Base-by-base conservation (phyloP, 2,888 invertebrate species). In the Acanthosoma haemorrhoidale region DNA sequence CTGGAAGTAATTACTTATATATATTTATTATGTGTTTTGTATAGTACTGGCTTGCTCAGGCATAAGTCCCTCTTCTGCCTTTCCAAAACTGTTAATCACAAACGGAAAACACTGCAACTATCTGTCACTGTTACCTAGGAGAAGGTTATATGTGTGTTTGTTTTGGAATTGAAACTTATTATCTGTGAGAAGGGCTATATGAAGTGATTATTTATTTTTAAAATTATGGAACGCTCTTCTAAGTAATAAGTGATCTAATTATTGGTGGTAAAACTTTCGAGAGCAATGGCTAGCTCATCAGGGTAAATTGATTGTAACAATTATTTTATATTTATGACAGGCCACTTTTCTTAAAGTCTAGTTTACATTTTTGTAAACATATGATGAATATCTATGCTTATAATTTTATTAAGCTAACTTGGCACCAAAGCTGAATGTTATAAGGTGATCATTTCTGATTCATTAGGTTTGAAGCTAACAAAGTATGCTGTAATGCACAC, bases 401-500 rank as follows among this genome's bases (percentile, higher is more conserved):
- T 36, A 36, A 36, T 9, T 36, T 9, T 36, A 13, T 36, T 36
- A 9, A 9, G 8, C n/a, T n/a, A n/a, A n/a, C 18, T 1, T 34
- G 25, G 43, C 2, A 16, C 9, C 5, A 8, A 18, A 8, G 3
- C 1, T 13, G 1, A 16, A 18, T 18, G 13, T 9, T 39, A 13
- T 18, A 21, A 21, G 13, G 18, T 36, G 15, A 32, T 31, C 41
- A 31, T 63, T 67, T 66, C 11, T 51, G 29, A n/a, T 70, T 51
- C 31, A 64, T 61, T 68, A 72, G 86, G 84, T 85, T 84, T 78
- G 88, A 86, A 82, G 78, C 85, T 51, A 92, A 91, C 79, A 91
- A 88, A 82, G 89, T 94, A 77, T 90, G 90, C 79, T 96, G 96
- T 80, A 90, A 89, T 81, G 88, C 92, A 73, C 99, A 99, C 83